Conservation (phyloP, 2,113 vertebrate species). For the Phycodurus eques region DNA sequence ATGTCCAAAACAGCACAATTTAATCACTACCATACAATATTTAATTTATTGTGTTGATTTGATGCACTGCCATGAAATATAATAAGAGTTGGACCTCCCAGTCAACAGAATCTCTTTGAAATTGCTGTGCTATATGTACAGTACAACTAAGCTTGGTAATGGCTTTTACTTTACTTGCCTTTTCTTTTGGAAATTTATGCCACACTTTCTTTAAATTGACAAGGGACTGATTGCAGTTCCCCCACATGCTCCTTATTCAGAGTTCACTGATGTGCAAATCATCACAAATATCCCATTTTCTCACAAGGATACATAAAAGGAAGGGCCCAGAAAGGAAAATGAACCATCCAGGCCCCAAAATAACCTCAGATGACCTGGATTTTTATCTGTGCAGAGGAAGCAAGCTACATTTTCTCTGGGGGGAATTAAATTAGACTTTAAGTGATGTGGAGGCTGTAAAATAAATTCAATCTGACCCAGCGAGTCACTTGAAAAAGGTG, state of each 20-base stretch:
- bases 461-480: slow-evolving; percentile 61
- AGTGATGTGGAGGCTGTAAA: slow-evolving; percentile 50
- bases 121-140: slow-evolving; percentile 4
- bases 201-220: slow-evolving; percentile 26
- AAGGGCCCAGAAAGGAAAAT: slow-evolving; percentile 57
- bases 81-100: slow-evolving; percentile 20
- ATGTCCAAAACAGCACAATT: slow-evolving; percentile 1
- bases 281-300: slow-evolving; percentile 40
- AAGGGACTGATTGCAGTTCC: slow-evolving; percentile 35
- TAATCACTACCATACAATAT: slow-evolving; percentile 30
- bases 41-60: not conserved
- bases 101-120: slow-evolving; percentile 7
- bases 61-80: slow-evolving; percentile 15
- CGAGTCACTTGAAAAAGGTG: slow-evolving; percentile 52
- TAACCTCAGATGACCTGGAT: slow-evolving; percentile 56
- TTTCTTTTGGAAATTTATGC: slow-evolving; percentile 11
- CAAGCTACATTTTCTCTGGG: slow-evolving; percentile 40
- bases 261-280: slow-evolving; percentile 41
- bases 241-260: slow-evolving; percentile 36
- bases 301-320: slow-evolving; percentile 57
- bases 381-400: slow-evolving; percentile 46
- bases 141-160: not conserved
- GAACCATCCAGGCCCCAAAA: slow-evolving; percentile 49
- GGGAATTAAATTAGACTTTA: slow-evolving; percentile 48
- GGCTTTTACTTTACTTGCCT: slow-evolving; percentile 20